These are phyloP conservation scores for Galagoides demidoff DNA, from an alignment of 2,797 vertebrate genomes.

Conservation along the genomic window DNA sequence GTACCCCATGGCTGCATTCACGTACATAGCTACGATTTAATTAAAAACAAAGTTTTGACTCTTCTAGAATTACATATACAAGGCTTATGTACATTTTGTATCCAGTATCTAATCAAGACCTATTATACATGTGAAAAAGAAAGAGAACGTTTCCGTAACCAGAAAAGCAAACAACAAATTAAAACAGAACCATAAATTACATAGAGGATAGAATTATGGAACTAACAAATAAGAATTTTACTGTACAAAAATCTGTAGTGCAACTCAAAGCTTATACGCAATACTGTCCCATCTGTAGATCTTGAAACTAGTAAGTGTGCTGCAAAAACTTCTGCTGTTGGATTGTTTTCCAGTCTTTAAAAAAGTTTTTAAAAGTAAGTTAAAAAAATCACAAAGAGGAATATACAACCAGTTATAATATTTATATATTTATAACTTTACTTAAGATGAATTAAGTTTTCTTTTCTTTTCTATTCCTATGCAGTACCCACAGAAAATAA, in stretches of 20 bases:
- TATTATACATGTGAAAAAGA: background rate
- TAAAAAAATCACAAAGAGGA: background rate
- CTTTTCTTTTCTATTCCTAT: background rate
- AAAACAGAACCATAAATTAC: background rate
- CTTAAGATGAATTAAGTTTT: background rate
- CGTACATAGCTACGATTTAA: too few species aligned
- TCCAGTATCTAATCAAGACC: background rate
- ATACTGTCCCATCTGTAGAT: background rate
- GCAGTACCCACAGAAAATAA: background rate
- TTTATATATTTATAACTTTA: background rate
- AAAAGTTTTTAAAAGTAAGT: background rate
- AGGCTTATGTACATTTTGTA: background rate
- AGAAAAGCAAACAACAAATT: background rate
- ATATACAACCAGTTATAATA: background rate
- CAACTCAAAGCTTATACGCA: background rate
- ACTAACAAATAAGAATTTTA: background rate
- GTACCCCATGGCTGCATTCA: too few species aligned
- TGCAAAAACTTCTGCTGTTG: background rate
- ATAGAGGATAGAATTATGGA: background rate
- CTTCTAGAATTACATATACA: background rate
- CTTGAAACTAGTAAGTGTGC: background rate
- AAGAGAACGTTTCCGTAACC: background rate
- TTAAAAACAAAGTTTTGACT: background rate
- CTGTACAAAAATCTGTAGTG: background rate
- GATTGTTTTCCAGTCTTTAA: background rate